phyloP scores from a whole-genome alignment of 2,888 invertebrate species.

The Hydraecia micacea region DNA sequence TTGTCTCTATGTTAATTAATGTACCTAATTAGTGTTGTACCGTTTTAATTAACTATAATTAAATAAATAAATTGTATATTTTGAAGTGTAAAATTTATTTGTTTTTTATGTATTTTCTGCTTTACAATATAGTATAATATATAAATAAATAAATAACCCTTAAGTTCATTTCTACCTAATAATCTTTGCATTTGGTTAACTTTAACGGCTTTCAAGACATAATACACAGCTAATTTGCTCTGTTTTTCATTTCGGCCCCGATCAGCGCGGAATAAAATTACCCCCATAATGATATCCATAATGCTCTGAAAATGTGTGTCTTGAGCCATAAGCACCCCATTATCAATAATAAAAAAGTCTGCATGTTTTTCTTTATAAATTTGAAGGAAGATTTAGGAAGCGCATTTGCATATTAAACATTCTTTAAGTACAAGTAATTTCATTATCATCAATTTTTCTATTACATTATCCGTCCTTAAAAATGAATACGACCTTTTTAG shows the following conservation, averaged over 20 bases:
- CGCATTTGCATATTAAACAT: slow-evolving; percentile 34
- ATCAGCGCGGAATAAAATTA: slow-evolving; percentile 48
- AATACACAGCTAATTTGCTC: slow-evolving; percentile 32
- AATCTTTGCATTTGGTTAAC: slow-evolving; percentile 34
- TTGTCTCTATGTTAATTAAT: too few relatives aligned
- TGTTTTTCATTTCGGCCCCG: slow-evolving; percentile 33
- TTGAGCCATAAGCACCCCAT: slow-evolving; percentile 48
- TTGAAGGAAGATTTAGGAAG: slow-evolving; percentile 17
- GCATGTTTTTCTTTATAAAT: slow-evolving; percentile 36
- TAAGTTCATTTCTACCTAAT: slow-evolving; percentile 14
- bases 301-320: slow-evolving; percentile 50
- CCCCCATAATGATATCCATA: slow-evolving; percentile 48
- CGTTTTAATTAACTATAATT: too few relatives aligned
- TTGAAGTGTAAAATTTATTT: too few relatives aligned
- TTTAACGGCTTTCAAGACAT: slow-evolving; percentile 11
- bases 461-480: slow-evolving; percentile 1
- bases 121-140: too few relatives aligned
- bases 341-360: slow-evolving; percentile 41
- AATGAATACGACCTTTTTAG: background rate
- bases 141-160: background rate
- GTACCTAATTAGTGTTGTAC: too few relatives aligned
- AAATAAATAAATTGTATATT: too few relatives aligned
- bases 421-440: background rate
- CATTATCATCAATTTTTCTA: slow-evolving; percentile 27
- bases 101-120: too few relatives aligned